These are phyloP conservation scores for Pocillopora damicornis DNA, from an alignment of 64 coral and sea anemone species.

Conservation along the genomic window DNA sequence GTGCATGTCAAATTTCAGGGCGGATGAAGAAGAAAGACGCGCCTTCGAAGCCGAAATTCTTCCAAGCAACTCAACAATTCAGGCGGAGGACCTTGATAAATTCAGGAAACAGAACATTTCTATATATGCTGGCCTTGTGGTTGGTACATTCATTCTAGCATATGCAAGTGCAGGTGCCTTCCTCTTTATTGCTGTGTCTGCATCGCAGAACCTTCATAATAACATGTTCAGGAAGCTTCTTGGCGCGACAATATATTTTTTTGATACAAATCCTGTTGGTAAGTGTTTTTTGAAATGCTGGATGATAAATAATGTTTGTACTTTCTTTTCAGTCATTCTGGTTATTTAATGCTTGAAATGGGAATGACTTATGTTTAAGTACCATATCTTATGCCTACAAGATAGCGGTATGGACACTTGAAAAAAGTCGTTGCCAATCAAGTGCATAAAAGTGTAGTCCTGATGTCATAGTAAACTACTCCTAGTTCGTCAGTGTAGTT, in stretches of 20 bases:
- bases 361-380: too few species aligned
- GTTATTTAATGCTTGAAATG: too few species aligned
- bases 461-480: too few species aligned
- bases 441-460: neutral
- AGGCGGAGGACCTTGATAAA: neutral
- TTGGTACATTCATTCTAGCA: slow-evolving; percentile 34
- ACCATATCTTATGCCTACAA: too few species aligned
- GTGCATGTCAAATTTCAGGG: slow-evolving; percentile 10
- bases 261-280: slow-evolving; percentile 97
- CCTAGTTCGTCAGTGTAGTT: too few species aligned
- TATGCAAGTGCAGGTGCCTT: slow-evolving; percentile 12
- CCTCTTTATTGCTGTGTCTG: slow-evolving; percentile 39
- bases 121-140: slow-evolving; percentile 43
- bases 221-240: slow-evolving; percentile 84
- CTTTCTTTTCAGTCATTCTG: too few species aligned
- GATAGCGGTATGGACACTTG: too few species aligned
- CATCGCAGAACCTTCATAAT: slow-evolving; percentile 84
- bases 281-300: neutral
- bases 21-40: slow-evolving; percentile 47
- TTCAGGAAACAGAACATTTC: slow-evolving; percentile 52
- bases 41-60: slow-evolving; percentile 10
- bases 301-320: neutral
- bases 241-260: slow-evolving; percentile 90
- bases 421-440: neutral
- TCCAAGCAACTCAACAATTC: neutral